Conservation (phyloP, 2,888 invertebrate species). For the Lithophane semibrunnea region DNA sequence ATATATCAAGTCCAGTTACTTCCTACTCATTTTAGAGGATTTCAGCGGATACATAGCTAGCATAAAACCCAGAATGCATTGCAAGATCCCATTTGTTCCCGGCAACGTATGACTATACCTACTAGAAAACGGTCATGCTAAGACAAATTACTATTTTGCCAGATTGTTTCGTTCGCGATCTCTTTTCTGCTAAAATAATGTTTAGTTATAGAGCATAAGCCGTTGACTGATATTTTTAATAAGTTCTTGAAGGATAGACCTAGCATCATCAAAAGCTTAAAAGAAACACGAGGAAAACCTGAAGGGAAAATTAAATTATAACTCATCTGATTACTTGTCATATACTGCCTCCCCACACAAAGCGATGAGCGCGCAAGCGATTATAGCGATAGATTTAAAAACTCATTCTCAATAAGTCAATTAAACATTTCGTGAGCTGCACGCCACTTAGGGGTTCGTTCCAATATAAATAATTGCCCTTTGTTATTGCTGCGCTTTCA, state of each 20-base stretch:
- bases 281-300: background rate
- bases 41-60: background rate
- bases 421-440: constrained; percentile 87
- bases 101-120: background rate
- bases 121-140: background rate
- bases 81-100: background rate
- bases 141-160: background rate
- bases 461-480: constrained; percentile 87
- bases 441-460: constrained; percentile 87
- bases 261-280: background rate
- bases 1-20: background rate
- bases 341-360: constrained; percentile 70
- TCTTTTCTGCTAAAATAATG: background rate
- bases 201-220: background rate
- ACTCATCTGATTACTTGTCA: constrained; percentile 52
- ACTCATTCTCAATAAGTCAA: constrained; percentile 90
- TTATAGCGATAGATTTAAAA: constrained; percentile 86
- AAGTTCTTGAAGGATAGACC: background rate
- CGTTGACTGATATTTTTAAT: background rate
- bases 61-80: background rate
- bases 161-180: background rate
- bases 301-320: background rate
- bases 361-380: constrained; percentile 82
- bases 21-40: background rate
- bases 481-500: constrained; percentile 84